Base-by-base conservation (phyloP, 2,113 vertebrate genomes). In the Lasiurus cinereus region DNA sequence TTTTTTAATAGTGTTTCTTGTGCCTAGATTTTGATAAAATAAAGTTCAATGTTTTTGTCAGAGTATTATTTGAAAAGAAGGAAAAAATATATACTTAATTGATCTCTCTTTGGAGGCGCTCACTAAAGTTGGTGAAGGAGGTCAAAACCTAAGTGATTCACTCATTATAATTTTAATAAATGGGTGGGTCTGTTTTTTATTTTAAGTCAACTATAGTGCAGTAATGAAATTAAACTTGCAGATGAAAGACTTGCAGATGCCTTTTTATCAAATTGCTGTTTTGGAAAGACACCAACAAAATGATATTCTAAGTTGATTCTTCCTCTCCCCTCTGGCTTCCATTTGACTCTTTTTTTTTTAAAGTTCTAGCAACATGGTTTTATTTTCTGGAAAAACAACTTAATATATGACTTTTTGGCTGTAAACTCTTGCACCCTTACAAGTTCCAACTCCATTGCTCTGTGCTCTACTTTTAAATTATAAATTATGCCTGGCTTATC, bases 111-210 rank as follows among this genome's bases (percentile, higher is more conserved):
- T 94, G 96, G 79, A 36, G 31, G 83, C 93, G 36, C 82, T 96
- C 56, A 69, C 5, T 92, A 87, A 36, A 96, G 88, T 27, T 95
- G 29, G 29, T 79, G 72, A 79, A 67, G 72, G 66, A 73, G 90
- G 96, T 96, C 85, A 86, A 78, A 96, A 83, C 86, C 84, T 95
- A 96, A 96, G 77, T 62, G 89, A 96, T 97, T 90, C 0, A 6
- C 91, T 97, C 70, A 19, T 96, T 95, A 93, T 7, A 83, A 80
- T 96, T 97, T 97, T 96, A 97, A 97, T 94, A 96, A 95, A 98
- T 96, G 96, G 95, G 93, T 95, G 88, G 79, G 88, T 94, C 79
- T 97, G 77, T 90, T 97, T 97, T 72, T 29, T 78, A 91, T 90
- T 74, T 96, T 82, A 76, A 97, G 94, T 96, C 92, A 36, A 62